These are phyloP conservation scores for Siderastrea siderea DNA, from an alignment of 92 coral and sea anemone species.

Conservation along the genomic window DNA sequence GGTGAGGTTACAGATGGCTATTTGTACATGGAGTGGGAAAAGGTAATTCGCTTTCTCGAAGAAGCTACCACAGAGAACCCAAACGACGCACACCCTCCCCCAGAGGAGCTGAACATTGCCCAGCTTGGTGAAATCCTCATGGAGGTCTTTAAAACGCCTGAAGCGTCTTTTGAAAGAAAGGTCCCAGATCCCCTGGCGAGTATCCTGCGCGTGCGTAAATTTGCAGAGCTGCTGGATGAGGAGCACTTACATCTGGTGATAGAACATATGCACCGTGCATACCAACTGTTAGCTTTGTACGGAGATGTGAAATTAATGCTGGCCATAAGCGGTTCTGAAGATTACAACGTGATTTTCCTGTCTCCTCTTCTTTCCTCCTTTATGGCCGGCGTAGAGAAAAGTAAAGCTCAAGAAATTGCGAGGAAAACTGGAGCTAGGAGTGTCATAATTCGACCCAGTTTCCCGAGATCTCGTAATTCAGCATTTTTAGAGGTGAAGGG, in stretches of 20 bases:
- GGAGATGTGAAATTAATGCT: slow-evolving; percentile 80
- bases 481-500: slow-evolving; percentile 91
- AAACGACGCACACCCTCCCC: background rate
- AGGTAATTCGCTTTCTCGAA: slow-evolving; percentile 20
- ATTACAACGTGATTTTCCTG: slow-evolving; percentile 77
- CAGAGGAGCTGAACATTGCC: slow-evolving; percentile 39
- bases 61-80: background rate
- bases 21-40: slow-evolving; percentile 59
- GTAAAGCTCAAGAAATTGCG: slow-evolving; percentile 77
- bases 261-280: slow-evolving; percentile 97
- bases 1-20: background rate
- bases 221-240: slow-evolving; percentile 76
- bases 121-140: slow-evolving; percentile 78
- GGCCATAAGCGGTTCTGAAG: slow-evolving; percentile 82
- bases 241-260: slow-evolving; percentile 71
- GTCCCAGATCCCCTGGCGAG: slow-evolving; percentile 73
- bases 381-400: slow-evolving; percentile 83
- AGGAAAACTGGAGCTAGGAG: slow-evolving; percentile 88
- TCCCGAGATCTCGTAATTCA: slow-evolving; percentile 68
- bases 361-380: slow-evolving; percentile 75
- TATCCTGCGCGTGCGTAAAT: slow-evolving; percentile 53
- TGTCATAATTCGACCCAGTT: slow-evolving; percentile 79
- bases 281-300: slow-evolving; percentile 86
- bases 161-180: slow-evolving; percentile 37
- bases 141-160: slow-evolving; percentile 72